A percentile compares a stretch with the other conserved stretches of the same genome.
phyloP scores from a whole-genome alignment of 2,113 vertebrate genomes.

The Lagopus leucura region DNA sequence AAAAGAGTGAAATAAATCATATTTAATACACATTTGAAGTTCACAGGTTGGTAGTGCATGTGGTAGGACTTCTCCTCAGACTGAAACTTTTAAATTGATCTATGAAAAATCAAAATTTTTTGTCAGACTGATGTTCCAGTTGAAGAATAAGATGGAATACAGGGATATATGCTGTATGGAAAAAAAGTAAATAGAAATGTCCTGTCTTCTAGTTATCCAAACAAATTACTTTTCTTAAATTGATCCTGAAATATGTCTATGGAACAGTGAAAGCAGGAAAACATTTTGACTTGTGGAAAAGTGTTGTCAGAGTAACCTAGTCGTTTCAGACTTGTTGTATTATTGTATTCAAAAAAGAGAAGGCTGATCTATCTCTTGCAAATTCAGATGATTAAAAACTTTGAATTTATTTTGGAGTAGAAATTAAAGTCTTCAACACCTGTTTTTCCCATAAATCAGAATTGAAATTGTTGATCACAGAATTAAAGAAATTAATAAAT shows the following conservation, averaged over 20 bases:
- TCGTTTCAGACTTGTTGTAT: background rate
- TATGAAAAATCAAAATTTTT: rapidly evolving
- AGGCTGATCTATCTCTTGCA: background rate
- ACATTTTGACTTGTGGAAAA: background rate
- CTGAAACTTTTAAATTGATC: background rate
- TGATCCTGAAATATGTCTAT: background rate
- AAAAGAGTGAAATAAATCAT: background rate
- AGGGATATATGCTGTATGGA: background rate
- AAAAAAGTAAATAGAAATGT: background rate
- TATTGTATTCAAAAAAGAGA: background rate
- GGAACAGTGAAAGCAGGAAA: background rate
- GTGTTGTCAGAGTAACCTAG: background rate
- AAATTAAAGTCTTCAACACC: background rate
- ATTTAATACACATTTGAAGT: background rate
- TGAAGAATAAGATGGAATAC: background rate
- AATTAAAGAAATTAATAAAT: background rate
- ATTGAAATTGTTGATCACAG: background rate
- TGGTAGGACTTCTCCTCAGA: background rate
- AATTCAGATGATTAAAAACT: conserved; percentile 3
- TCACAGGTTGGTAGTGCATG: background rate
- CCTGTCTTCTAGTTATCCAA: background rate
- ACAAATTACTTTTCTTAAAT: background rate
- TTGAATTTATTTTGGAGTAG: background rate
- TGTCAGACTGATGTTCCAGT: background rate
- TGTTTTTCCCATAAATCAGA: background rate